phyloP scores from a whole-genome alignment of 1,140 invertebrate species.

The Dermatophagoides farinae region DNA sequence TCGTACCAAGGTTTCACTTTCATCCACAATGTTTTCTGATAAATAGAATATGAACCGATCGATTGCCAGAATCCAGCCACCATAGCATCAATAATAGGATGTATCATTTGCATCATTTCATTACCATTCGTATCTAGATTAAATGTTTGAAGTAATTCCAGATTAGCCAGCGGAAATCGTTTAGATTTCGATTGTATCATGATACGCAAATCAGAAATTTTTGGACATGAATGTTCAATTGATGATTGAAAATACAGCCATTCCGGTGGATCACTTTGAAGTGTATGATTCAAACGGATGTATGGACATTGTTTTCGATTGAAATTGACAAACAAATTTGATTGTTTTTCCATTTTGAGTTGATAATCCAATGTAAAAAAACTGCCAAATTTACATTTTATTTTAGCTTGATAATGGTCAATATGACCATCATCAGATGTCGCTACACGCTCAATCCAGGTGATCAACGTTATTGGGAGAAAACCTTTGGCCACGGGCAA shows the following conservation, averaged over 20 bases:
- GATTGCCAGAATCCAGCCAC: not conserved
- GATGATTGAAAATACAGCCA: not conserved
- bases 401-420: too few relatives aligned
- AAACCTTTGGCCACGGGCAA: too few relatives aligned
- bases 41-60: not conserved
- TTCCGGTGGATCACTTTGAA: not conserved
- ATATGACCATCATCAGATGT: too few relatives aligned
- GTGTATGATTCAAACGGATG: not conserved
- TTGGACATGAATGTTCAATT: not conserved
- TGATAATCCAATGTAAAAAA: too few relatives aligned
- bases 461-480: too few relatives aligned
- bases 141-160: not conserved
- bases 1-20: not conserved
- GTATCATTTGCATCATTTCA: not conserved
- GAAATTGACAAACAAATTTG: not conserved
- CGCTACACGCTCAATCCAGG: too few relatives aligned
- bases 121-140: not conserved
- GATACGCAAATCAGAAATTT: not conserved
- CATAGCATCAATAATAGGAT: not conserved
- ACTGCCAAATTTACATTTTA: too few relatives aligned
- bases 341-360: too few relatives aligned
- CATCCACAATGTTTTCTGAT: not conserved
- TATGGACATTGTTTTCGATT: not conserved
- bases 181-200: not conserved
- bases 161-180: not conserved